Evolutionary conservation across 1,140 invertebrate species (phyloP), one percentile per base, ranked within the genome.

Genomic region (Papilio dardanus): DNA sequence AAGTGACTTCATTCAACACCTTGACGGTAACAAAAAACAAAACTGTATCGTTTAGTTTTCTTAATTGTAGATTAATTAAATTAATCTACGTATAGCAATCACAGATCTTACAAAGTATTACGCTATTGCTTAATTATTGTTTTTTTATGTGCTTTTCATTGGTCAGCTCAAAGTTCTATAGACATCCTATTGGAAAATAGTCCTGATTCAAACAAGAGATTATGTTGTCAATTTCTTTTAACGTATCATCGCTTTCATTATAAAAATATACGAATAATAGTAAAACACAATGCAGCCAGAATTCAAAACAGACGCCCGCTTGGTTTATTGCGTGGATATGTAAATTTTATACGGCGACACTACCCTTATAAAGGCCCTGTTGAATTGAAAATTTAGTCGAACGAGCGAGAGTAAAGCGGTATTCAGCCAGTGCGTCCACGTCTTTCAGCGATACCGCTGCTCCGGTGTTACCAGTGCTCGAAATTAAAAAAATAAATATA

Each of bases 301-400:
- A 91, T 93, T 88, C 88, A 88, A 93, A 93, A 88, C 88, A 88
- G 82, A 84, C 84, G 84, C 86, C 87, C 85, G 84, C 79, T 82
- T 85, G 86, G 80, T 90, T 91, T 92, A 93, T 93, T 91, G 92
- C 91, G 89, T 86, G 88, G 88, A 90, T 93, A 93, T 93, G 91
- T 93, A 92, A 93, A 93, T 93, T 91, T 86, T 86, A 88, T 86
- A 88, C 88, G 88, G 86, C 91, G 89, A 91, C 90, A 93, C 91
- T 93, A 92, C 91, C 90, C 91, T 91, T 93, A 93, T 90, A 93
- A 90, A 92, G 88, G 88, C 90, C 90, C 87, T 90, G 90, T 90
- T 92, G 91, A 93, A 91, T 93, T 93, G 91, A 93, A 92, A 93
- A 92, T 93, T 92, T 89, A 88, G 89, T 88, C 83, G 88, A 88